These are phyloP conservation scores for Aporrectodea caliginosa DNA, from an alignment of 1,140 invertebrate genomes.

Conservation along the genomic window DNA sequence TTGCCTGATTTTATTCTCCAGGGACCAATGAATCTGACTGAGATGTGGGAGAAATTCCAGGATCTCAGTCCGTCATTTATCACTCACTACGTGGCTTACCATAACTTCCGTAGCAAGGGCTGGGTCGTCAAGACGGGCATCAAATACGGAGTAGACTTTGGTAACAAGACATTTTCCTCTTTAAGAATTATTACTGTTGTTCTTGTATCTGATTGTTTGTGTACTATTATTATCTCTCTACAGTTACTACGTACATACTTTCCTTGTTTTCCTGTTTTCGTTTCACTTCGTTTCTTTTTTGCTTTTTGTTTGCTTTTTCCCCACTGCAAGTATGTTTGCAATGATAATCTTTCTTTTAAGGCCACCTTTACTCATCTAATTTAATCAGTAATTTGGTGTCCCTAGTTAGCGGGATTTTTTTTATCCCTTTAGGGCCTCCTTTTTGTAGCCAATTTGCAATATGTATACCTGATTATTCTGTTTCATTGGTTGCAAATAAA, in stretches of 20 bases:
- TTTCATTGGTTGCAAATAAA: too few relatives aligned
- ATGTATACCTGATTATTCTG: too few relatives aligned
- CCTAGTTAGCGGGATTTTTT: too few relatives aligned
- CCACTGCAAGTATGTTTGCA: not conserved
- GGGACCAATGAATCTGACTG: slow-evolving; percentile 59
- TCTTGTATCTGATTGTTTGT: not conserved
- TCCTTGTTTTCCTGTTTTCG: not conserved
- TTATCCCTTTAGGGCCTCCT: too few relatives aligned
- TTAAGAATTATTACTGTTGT: not conserved
- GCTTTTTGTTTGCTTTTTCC: not conserved
- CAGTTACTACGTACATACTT: too few relatives aligned
- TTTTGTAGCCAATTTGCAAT: too few relatives aligned
- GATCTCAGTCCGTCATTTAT: slow-evolving; percentile 64
- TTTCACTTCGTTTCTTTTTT: not conserved
- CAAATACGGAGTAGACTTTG: slow-evolving; percentile 82
- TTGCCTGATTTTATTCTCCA: slow-evolving; percentile 13
- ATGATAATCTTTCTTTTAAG: not conserved
- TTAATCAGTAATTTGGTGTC: too few relatives aligned
- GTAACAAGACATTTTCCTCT: slow-evolving; percentile 58
- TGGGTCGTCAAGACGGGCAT: slow-evolving; percentile 84
- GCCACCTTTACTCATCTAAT: too few relatives aligned
- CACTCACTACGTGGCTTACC: slow-evolving; percentile 74
- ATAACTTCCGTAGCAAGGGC: slow-evolving; percentile 79
- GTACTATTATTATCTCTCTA: too few relatives aligned
- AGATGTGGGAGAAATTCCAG: slow-evolving; percentile 66